Evolutionary conservation across 1,140 invertebrate species (phyloP), one percentile per base, ranked within the genome.

Genomic region (Protaetia brevitarsis): DNA sequence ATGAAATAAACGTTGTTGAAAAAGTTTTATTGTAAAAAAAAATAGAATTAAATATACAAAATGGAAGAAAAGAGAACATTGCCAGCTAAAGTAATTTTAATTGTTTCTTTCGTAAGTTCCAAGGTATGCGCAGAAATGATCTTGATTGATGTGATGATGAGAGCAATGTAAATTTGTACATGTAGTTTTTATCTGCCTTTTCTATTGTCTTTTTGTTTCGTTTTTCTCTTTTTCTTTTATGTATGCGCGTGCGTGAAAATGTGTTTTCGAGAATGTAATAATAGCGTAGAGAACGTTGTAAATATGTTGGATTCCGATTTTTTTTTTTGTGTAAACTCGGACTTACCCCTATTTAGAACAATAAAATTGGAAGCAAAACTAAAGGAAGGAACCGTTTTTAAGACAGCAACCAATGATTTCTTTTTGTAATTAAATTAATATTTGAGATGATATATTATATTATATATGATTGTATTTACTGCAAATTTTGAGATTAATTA

Each of bases 391-490:
- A 5, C 19, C 16, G 41, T 51, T 51, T 51, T 51, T 51, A 51
- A 51, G 19, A 51, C 41, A 19, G 11, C 16, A 51, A 51, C 41
- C 41, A 51, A 51, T 51, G 41, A 51, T 51, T 51, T 51, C 26
- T 51, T 51, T 51, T 13, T 51, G 19, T 51, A 51, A 51, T 51
- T 51, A 21, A 51, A 51, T 51, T 51, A 51, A 51, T 51, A 51
- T 51, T n/a, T n/a, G n/a, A n/a, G n/a, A n/a, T 51, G 41, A 51
- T 51, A 23, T 23, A 10, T 23, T 51, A 23, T 51, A 51, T 51
- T 51, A 51, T 51, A 51, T 51, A 51, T n/a, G 8, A 51, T 51
- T 51, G 41, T 51, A 51, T 51, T 26, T 51, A 51, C 41, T 51
- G 21, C 41, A 51, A 51, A 51, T 51, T 51, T 51, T 51, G 41